A percentile compares a stretch with the other conserved stretches of the same genome.
These are phyloP conservation scores for Pterocles orientalis DNA, from an alignment of 2,113 vertebrate species.

Conservation along the genomic window DNA sequence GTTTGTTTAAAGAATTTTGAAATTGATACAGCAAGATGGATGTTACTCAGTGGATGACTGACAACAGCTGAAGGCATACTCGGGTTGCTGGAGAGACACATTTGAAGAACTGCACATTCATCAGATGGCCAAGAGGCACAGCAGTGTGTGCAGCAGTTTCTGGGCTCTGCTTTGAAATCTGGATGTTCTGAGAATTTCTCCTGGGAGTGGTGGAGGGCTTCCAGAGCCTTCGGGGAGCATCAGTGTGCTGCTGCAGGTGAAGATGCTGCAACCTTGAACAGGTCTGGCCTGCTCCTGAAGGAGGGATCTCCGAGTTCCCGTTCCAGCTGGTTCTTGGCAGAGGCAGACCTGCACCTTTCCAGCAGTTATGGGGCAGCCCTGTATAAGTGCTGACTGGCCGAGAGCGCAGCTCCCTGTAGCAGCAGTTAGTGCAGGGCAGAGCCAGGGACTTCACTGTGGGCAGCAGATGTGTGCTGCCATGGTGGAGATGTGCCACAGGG, in stretches of 20 bases:
- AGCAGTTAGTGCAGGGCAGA: background rate
- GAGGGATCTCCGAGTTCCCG: background rate
- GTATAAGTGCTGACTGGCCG: background rate
- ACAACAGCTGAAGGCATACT: background rate
- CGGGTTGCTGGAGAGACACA: background rate
- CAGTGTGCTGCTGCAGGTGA: background rate
- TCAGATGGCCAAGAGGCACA: background rate
- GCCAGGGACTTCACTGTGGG: accelerated
- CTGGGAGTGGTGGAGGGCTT: background rate
- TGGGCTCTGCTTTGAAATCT: background rate
- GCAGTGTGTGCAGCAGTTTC: background rate
- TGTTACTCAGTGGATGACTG: accelerated
- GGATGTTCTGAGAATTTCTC: background rate
- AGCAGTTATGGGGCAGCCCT: background rate
- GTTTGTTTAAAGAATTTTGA: background rate
- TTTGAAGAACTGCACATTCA: background rate
- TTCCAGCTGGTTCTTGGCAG: background rate
- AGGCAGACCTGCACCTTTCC: accelerated
- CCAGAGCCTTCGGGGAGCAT: background rate
- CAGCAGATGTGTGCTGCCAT: accelerated
- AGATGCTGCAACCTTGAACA: accelerated
- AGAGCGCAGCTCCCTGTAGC: background rate
- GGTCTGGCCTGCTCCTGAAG: background rate
- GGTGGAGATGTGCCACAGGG: background rate
- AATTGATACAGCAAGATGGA: background rate